Evolutionary conservation across 37 sponge, comb jelly and placozoan species (phyloP), one percentile per base, ranked within the genome.

Genomic region (Halichondria panicea): DNA sequence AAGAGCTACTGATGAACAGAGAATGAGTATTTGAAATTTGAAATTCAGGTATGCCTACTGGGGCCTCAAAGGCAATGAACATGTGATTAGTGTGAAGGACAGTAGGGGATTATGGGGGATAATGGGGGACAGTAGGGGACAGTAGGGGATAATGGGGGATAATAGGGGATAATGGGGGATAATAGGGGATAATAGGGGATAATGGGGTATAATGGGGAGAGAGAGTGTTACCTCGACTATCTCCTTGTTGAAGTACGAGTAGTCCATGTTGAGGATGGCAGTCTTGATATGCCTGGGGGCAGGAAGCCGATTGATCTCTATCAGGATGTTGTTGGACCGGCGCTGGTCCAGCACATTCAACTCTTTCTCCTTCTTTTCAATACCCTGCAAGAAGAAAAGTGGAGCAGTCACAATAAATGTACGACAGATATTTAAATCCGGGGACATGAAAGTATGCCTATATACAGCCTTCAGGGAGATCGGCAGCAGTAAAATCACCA

Each of bases 201-300:
- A 28, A 9, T 56, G 5, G 5, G 12, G 5, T 4, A 9, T 3
- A 56, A 9, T 3, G 27, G 27, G 12, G 5, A n/a, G 57, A 18
- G 11, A 15, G 11, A 11, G 6, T 15, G 12, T 50, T 43, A 92
- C 92, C 46, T 86, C 88, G 2, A 96, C 83, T 28, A 90, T 83
- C 70, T 96, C 97, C 50, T 78, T 81, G 70, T 62, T 89, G 77
- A 96, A 88, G 81, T 80, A 82, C 24, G 88, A 68, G 68, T 81
- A 37, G 88, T 96, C 92, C 97, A 96, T 96, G 85, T 68, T 87
- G 25, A 96, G 62, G 3, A 96, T 89, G 56, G 93, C 93, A 43
- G 90, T 30, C 85, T 92, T 92, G 79, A 96, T 89, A 70, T 92
- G 93, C 30, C 88, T 40, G 40, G 87, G 81, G 4, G 89, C 78